phyloP scores from a whole-genome alignment of 2,888 invertebrate genomes.

The Cacoxenus indagator region DNA sequence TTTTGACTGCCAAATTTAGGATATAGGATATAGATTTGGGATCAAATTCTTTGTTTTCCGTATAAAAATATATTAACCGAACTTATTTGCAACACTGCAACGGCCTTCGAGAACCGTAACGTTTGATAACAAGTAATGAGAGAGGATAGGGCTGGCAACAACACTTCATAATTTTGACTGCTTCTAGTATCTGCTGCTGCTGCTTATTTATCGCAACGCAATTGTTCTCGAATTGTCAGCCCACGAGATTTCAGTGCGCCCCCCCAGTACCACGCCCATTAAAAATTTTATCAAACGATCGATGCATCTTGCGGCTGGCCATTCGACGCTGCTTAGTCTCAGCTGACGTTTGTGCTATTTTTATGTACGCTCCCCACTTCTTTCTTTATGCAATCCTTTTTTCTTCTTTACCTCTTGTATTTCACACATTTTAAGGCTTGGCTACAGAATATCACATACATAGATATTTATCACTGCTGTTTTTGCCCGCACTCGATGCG shows the following conservation, averaged over 20 bases:
- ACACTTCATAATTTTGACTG: no score
- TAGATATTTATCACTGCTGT: neutral
- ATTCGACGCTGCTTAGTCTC: neutral
- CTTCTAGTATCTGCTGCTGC: neutral
- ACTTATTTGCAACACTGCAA: no score
- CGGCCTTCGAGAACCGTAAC: no score
- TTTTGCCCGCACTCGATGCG: neutral
- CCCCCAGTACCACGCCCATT: neutral
- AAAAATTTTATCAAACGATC: neutral
- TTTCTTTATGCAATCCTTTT: neutral
- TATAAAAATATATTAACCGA: no score
- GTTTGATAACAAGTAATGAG: no score
- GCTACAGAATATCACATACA: neutral
- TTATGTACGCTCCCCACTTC: neutral
- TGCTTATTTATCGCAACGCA: neutral
- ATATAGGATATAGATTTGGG: no score
- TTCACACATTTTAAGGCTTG: neutral
- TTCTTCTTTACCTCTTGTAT: neutral
- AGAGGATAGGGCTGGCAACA: no score
- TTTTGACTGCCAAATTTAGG: no score
- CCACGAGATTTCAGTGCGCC: neutral
- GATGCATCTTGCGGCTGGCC: conserved; percentile 1
- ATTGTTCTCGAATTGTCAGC: neutral
- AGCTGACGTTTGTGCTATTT: conserved; percentile 17
- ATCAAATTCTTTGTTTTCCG: no score